These are phyloP conservation scores for Potorous gilbertii DNA, from an alignment of 2,797 vertebrate genomes.

Conservation along the genomic window DNA sequence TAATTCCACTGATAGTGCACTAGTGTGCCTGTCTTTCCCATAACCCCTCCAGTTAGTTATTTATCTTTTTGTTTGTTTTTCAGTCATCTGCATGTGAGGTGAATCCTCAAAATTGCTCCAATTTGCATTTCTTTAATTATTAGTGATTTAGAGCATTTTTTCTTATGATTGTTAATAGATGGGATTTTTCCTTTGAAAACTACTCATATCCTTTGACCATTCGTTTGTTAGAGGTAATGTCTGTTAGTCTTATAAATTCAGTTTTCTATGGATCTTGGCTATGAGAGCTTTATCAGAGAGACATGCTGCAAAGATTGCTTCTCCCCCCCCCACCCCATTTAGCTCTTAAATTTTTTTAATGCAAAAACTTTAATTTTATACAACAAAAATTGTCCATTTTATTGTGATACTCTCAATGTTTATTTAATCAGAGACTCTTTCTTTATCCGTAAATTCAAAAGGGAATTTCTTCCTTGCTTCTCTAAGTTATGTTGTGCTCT, in stretches of 20 bases:
- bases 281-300: neutral
- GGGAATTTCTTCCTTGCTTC: neutral
- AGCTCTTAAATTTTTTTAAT: neutral
- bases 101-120: neutral
- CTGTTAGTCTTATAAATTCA: neutral
- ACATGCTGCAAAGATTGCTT: neutral
- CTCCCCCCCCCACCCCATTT: rapidly evolving
- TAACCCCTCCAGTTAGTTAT: neutral
- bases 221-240: neutral
- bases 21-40: neutral
- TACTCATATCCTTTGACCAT: neutral
- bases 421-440: neutral
- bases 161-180: neutral
- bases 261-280: neutral
- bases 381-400: neutral
- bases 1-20: neutral
- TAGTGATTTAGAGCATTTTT: neutral
- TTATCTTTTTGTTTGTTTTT: neutral
- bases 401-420: neutral
- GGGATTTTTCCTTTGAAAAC: neutral
- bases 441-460: neutral
- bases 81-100: neutral
- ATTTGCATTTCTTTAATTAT: neutral
- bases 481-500: neutral
- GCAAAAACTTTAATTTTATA: neutral